Conservation (phyloP, 2,113 vertebrate genomes). For the Xyrauchen texanus region DNA sequence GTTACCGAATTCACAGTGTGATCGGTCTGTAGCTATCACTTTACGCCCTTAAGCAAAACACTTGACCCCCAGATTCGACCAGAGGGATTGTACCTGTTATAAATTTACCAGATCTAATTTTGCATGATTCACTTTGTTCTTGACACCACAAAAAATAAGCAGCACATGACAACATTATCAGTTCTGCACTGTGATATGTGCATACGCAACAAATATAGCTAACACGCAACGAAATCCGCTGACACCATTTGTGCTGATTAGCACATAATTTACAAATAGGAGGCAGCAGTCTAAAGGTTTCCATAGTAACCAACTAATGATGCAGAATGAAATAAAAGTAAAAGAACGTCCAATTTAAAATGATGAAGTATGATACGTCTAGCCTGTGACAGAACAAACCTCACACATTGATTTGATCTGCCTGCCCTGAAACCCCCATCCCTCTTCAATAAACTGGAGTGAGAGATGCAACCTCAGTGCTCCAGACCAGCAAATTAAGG, state of each 20-base stretch:
- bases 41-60: no score
- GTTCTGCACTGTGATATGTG: not conserved
- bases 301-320: conserved; percentile 29
- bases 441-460: conserved; percentile 18
- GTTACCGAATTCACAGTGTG: no score
- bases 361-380: conserved; percentile 2
- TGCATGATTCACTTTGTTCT: not conserved
- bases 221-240: conserved; percentile 4
- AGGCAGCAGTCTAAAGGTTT: not conserved
- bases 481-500: not conserved
- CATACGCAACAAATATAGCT: conserved; percentile 29
- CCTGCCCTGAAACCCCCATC: not conserved
- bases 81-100: not conserved
- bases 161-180: not conserved
- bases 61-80: no score
- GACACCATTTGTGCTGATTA: conserved; percentile 32
- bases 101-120: not conserved
- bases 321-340: not conserved
- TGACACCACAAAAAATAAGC: not conserved
- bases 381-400: conserved; percentile 21
- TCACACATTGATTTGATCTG: conserved; percentile 23
- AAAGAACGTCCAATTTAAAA: conserved; percentile 19
- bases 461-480: conserved; percentile 15
- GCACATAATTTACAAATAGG: conserved; percentile 10
- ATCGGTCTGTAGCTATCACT: no score